These are phyloP conservation scores for Megaceryle alcyon DNA, from an alignment of 2,797 vertebrate genomes.

Conservation along the genomic window DNA sequence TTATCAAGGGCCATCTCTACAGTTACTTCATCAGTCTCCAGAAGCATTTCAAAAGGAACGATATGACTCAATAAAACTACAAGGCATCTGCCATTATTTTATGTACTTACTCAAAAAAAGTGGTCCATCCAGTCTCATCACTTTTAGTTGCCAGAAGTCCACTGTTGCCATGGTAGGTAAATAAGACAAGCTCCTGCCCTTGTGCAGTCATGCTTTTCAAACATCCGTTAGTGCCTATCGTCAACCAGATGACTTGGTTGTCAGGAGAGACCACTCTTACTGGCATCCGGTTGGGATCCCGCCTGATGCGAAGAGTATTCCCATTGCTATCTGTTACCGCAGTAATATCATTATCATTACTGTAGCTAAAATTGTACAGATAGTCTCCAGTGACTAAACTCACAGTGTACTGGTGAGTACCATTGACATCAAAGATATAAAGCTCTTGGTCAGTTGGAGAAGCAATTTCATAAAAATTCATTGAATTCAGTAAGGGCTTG, in stretches of 20 bases:
- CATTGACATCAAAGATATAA: constrained; percentile 95
- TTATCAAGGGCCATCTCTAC: not conserved
- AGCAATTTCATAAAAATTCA: constrained; percentile 92
- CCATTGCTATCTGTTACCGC: constrained; percentile 93
- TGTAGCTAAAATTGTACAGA: constrained; percentile 96
- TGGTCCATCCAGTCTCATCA: constrained; percentile 96
- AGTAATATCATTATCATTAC: constrained; percentile 92
- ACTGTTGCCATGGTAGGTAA: constrained; percentile 97
- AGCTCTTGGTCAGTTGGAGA: constrained; percentile 94
- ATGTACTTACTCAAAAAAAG: constrained; percentile 96
- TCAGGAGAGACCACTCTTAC: constrained; percentile 95
- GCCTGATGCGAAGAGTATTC: constrained; percentile 91
- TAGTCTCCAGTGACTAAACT: constrained; percentile 93
- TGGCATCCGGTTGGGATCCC: constrained; percentile 92
- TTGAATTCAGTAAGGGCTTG: constrained; percentile 83
- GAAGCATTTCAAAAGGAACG: not conserved
- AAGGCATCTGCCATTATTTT: not conserved
- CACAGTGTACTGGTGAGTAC: constrained; percentile 94
- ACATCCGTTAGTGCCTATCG: constrained; percentile 92
- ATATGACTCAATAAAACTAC: not conserved
- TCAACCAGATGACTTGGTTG: constrained; percentile 97
- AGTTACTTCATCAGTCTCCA: not conserved
- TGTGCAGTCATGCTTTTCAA: constrained; percentile 95
- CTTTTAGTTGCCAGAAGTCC: constrained; percentile 97
- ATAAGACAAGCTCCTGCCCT: constrained; percentile 91